Conservation (phyloP, 2,113 vertebrate species). For the Otis tarda region DNA sequence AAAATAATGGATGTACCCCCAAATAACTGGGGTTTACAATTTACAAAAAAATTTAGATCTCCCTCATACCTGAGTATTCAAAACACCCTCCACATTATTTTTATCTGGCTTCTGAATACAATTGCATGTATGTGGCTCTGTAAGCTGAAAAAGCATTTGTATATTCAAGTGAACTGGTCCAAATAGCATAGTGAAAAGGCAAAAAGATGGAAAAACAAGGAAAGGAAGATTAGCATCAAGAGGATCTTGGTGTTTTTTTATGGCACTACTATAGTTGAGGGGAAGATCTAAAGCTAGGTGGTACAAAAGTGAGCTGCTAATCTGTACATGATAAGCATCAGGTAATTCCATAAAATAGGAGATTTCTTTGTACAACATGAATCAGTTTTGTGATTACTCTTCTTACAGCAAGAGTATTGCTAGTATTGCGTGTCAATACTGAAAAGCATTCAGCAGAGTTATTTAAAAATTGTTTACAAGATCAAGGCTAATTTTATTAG, state of each 20-base stretch:
- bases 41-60: background rate
- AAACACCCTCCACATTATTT: fast-evolving
- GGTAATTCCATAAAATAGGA: background rate
- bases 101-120: background rate
- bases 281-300: background rate
- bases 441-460: background rate
- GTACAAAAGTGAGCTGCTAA: background rate
- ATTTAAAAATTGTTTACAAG: background rate
- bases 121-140: background rate
- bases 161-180: background rate
- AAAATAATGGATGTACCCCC: background rate
- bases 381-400: background rate
- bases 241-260: background rate
- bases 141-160: background rate
- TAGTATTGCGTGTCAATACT: background rate
- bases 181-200: background rate
- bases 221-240: background rate
- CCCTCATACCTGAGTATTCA: background rate
- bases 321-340: background rate
- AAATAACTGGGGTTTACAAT: background rate
- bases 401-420: background rate
- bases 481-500: background rate
- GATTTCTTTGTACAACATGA: background rate
- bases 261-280: background rate
- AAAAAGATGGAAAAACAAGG: background rate